Conservation (phyloP, 2,113 vertebrate genomes). For the Anolis sagrei region DNA sequence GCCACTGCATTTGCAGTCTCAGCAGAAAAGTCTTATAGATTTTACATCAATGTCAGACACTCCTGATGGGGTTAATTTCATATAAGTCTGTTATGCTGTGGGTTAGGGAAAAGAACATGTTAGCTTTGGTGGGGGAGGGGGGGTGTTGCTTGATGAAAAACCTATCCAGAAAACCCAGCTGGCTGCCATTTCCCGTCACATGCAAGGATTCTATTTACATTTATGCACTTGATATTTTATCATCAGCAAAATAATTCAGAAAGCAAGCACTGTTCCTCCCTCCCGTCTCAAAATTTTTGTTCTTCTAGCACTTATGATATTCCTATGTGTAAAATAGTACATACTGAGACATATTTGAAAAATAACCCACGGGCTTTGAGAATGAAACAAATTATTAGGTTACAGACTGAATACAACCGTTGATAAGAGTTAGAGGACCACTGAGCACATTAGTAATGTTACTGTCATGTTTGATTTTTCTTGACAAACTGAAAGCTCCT, state of each 20-base stretch:
- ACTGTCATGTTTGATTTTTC: background rate
- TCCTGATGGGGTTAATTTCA: conserved; percentile 34
- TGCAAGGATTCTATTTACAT: background rate
- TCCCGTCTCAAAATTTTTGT: background rate
- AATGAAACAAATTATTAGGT: background rate
- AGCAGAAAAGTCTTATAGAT: background rate
- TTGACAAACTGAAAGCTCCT: conserved; percentile 30
- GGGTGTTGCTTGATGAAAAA: conserved; percentile 37
- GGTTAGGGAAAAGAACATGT: conserved; percentile 29
- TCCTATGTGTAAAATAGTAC: conserved; percentile 11
- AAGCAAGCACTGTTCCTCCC: background rate
- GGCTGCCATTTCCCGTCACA: conserved; percentile 25
- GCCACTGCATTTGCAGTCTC: background rate
- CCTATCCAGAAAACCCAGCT: conserved; percentile 17
- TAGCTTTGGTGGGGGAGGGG: background rate
- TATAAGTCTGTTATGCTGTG: background rate
- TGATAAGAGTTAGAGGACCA: background rate
- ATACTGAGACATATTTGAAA: conserved; percentile 13
- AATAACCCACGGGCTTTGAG: background rate
- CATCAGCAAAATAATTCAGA: conserved; percentile 37
- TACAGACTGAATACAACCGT: background rate
- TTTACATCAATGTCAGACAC: conserved; percentile 25
- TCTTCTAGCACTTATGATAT: background rate
- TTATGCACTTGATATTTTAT: background rate
- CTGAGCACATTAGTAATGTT: conserved; percentile 12